A percentile compares a stretch with the other conserved stretches of the same genome.
Evolutionary conservation across 1,140 invertebrate genomes (phyloP).

Genomic region (Zophobas morio): DNA sequence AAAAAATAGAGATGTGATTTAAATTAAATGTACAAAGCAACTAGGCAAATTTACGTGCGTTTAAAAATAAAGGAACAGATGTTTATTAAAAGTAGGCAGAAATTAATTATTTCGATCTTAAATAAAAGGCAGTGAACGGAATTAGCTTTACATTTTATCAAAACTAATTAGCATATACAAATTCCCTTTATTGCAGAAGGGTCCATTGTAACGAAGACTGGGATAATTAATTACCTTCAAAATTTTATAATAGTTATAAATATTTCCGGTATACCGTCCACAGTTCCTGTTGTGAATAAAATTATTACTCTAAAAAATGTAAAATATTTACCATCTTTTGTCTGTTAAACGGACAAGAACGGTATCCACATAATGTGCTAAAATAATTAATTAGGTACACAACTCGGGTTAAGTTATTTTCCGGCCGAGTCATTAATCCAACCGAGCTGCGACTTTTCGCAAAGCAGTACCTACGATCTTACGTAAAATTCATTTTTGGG

Average conservation of each 20-base stretch:
- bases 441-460: background rate
- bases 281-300: slow-evolving; percentile 23
- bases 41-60: too few species aligned
- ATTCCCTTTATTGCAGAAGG: too few species aligned
- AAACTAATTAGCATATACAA: too few species aligned
- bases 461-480: background rate
- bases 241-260: background rate
- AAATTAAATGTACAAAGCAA: too few species aligned
- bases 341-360: slow-evolving; percentile 5
- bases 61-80: too few species aligned
- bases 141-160: too few species aligned
- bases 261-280: slow-evolving; percentile 21
- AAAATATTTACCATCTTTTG: background rate
- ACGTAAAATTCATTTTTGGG: slow-evolving; percentile 21
- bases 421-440: background rate
- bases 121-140: too few species aligned
- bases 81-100: too few species aligned
- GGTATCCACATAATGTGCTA: slow-evolving; percentile 18
- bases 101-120: too few species aligned
- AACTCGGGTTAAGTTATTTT: background rate
- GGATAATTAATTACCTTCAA: too few species aligned
- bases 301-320: slow-evolving; percentile 22
- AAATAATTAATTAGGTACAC: slow-evolving; percentile 27
- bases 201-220: too few species aligned
- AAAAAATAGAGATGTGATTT: too few species aligned